Base-by-base conservation (phyloP, 2,888 invertebrate genomes). In the Apamea monoglypha region DNA sequence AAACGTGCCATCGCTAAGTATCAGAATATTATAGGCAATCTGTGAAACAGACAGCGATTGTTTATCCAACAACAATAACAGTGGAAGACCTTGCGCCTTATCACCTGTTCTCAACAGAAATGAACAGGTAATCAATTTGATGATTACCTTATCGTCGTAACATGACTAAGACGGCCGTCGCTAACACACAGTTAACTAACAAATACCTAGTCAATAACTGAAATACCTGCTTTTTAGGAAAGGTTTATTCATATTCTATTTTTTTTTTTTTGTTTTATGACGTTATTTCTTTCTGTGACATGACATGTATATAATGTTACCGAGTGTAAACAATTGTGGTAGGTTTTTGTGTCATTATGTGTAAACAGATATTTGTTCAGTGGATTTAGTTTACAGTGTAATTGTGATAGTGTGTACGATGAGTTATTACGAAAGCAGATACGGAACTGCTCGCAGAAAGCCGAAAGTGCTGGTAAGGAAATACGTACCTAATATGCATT, bases 381-480 rank as follows among this genome's bases (percentile, higher is more conserved):
- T 68, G 61, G 21, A n/a, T 56, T 56, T n/a, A 63, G 36, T 3
- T 69, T 56, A 36, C 25, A 32, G 53, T 81, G 53, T 44, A 2
- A 36, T 25, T 50, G 81, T 32, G 47, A 40, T 61, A 44, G 50
- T 50, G n/a, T 64, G 29, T 18, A 36, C 18, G 1, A 82, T 84
- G 84, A 84, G 80, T 80, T 80, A 80, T 74, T 74, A 80, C 63
- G 80, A 84, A 18, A 76, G 32, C 16, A 84, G 67, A 63, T 84
- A 84, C 36, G 80, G 84, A 16, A 77, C 74, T 25, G 16, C 74
- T 50, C 76, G 64, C 10, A 83, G 44, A n/a, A 80, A 80, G 32
- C 63, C 71, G 12, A 84, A 63, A 68, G 76, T 84, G 2, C 29
- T 68, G 66, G 84, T 84, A 64, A 84, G 83, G 64, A 36, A 18